Conservation (phyloP, 2,113 vertebrate genomes). For the Eretmochelys imbricata region DNA sequence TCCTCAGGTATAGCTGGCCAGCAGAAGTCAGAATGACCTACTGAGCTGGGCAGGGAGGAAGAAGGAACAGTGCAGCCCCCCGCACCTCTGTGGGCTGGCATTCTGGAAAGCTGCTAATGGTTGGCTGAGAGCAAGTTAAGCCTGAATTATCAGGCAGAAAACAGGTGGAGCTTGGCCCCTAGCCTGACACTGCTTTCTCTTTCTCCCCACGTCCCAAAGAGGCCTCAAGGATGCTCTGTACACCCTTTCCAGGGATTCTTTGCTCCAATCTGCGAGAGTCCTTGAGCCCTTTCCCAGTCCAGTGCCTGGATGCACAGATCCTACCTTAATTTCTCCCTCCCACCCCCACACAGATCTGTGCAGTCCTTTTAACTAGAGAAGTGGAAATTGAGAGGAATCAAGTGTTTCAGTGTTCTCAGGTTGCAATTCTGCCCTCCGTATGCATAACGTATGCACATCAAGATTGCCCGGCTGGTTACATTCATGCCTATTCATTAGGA, state of each 20-base stretch:
- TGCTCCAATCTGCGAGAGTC: not conserved
- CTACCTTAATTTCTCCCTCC: not conserved
- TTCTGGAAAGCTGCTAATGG: not conserved
- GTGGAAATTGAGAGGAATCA: not conserved
- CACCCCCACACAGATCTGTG: not conserved
- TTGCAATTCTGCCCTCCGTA: constrained; percentile 54
- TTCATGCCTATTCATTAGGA: constrained; percentile 59
- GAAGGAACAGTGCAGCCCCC: not conserved
- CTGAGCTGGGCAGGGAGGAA: not conserved
- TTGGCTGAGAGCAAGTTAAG: not conserved
- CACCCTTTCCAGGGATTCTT: constrained; percentile 17
- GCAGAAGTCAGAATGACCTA: not conserved
- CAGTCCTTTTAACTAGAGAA: not conserved
- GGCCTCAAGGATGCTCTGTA: not conserved
- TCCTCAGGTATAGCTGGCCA: not conserved
- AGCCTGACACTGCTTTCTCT: not conserved
- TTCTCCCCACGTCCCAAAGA: constrained; percentile 14
- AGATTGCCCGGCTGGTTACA: constrained; percentile 56
- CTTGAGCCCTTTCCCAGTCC: constrained; percentile 6
- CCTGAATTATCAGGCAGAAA: not conserved
- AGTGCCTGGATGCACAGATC: not conserved
- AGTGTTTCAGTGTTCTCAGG: constrained; percentile 39
- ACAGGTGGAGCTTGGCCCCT: not conserved
- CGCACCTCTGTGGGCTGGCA: not conserved
- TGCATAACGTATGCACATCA: constrained; percentile 33